Conservation (phyloP, 2,113 vertebrate species). For the Macrotis lagotis region DNA sequence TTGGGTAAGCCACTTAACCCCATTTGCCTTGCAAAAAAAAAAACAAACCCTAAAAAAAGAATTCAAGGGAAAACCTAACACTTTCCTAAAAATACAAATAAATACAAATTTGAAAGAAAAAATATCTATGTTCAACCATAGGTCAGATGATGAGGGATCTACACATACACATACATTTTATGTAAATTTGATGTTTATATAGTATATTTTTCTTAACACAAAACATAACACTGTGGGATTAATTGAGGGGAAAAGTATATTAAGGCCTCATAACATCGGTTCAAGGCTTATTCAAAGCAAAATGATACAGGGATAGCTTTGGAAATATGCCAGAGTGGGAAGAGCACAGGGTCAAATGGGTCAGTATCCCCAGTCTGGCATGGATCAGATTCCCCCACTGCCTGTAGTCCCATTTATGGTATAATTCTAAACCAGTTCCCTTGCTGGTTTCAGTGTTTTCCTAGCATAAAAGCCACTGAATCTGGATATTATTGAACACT, state of each 20-base stretch:
- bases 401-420: not conserved
- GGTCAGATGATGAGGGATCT: not conserved
- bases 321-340: not conserved
- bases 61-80: not conserved
- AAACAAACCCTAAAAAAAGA: no score
- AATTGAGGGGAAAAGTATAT: not conserved
- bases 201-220: not conserved
- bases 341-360: not conserved
- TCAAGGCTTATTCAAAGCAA: not conserved
- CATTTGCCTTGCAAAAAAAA: no score
- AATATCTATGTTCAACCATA: not conserved
- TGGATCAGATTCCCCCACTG: not conserved
- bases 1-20: no score
- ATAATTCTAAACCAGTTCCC: not conserved
- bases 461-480: not conserved
- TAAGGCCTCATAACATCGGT: not conserved
- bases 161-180: not conserved
- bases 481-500: not conserved
- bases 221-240: not conserved
- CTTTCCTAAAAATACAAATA: not conserved
- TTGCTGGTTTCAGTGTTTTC: not conserved
- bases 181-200: not conserved
- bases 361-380: not conserved
- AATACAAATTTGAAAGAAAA: not conserved
- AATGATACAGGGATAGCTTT: not conserved